phyloP scores from a whole-genome alignment of 2,888 invertebrate genomes.

The Gortyna flavago region DNA sequence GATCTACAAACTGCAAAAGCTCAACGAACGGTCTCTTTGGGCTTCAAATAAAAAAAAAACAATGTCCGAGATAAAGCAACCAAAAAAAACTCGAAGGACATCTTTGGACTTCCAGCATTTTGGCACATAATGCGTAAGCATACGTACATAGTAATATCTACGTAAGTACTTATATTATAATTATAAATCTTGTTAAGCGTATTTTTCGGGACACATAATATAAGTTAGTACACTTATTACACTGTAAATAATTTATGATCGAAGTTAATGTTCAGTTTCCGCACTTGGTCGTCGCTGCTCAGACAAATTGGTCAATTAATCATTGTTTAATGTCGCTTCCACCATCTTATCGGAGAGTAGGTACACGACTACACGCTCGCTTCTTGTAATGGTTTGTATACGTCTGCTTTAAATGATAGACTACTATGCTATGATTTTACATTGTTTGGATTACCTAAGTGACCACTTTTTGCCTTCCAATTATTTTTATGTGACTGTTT shows the following conservation, averaged over 20 bases:
- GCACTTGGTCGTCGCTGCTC: conserved; percentile 63
- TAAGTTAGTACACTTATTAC: conserved; percentile 48
- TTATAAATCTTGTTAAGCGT: conserved; percentile 28
- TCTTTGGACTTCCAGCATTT: background rate
- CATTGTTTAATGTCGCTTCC: conserved; percentile 77
- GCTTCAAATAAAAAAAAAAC: background rate
- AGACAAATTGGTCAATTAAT: conserved; percentile 83
- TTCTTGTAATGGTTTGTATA: conserved; percentile 64
- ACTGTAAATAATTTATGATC: conserved; percentile 61
- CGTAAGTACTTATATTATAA: background rate
- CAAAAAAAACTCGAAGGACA: background rate
- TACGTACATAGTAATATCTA: no score
- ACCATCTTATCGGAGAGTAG: conserved; percentile 66
- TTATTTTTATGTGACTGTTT: background rate
- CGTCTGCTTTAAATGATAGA: conserved; percentile 44
- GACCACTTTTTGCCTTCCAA: background rate
- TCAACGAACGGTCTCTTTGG: background rate
- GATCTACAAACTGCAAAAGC: background rate
- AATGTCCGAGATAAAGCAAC: no score
- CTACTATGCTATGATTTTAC: conserved; percentile 17
- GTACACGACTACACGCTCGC: conserved; percentile 53
- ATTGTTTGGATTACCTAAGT: conserved; percentile 36
- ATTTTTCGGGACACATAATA: conserved; percentile 29
- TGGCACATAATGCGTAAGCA: background rate
- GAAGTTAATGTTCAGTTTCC: conserved; percentile 68